Evolutionary conservation across 1,140 invertebrate genomes (phyloP).

Genomic region (Acromyrmex heyeri): DNA sequence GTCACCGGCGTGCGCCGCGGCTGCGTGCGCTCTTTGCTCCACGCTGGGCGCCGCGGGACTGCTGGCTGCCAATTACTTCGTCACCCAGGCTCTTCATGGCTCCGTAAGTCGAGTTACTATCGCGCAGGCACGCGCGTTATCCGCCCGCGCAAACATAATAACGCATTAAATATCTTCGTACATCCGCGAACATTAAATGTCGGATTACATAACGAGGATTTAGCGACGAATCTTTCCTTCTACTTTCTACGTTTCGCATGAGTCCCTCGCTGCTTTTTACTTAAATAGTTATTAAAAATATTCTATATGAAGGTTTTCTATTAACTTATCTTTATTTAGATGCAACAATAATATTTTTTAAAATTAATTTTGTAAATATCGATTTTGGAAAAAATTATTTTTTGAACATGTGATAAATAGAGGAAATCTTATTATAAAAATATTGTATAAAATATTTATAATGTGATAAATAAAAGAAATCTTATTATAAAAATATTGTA

Average conservation of each 20-base stretch:
- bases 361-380: too few relatives aligned
- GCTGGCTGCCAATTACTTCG: slow-evolving; percentile 88
- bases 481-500: too few relatives aligned
- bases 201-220: slow-evolving; percentile 3
- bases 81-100: slow-evolving; percentile 88
- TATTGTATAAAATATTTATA: too few relatives aligned
- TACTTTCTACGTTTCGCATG: neutral
- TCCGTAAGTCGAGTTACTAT: slow-evolving; percentile 84
- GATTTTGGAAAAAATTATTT: too few relatives aligned
- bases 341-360: too few relatives aligned
- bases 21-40: slow-evolving; percentile 88
- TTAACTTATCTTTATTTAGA: too few relatives aligned
- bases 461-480: too few relatives aligned
- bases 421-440: too few relatives aligned
- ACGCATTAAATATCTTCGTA: slow-evolving; percentile 9
- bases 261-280: neutral
- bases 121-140: neutral
- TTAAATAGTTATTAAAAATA: neutral
- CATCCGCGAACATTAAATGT: neutral
- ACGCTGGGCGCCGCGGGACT: slow-evolving; percentile 88
- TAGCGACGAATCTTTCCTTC: slow-evolving; percentile 2
- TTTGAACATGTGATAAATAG: too few relatives aligned
- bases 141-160: slow-evolving; percentile 39
- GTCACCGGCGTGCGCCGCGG: slow-evolving; percentile 86
- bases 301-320: too few relatives aligned